Conservation (phyloP, 2,113 vertebrate genomes). For the Antechinus flavipes region DNA sequence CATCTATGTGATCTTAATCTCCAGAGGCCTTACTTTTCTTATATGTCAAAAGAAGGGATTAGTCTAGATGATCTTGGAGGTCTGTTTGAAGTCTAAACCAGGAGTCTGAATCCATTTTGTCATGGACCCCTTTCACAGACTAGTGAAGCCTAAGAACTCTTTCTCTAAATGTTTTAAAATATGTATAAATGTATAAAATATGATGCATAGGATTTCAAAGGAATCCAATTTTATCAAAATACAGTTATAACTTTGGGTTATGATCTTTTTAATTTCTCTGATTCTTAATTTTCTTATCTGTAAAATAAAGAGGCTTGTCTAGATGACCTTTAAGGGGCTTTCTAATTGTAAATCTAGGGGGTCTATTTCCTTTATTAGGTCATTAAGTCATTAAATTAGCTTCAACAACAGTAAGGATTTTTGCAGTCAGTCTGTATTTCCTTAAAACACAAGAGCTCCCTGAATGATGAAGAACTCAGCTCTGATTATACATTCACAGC, state of each 20-base stretch:
- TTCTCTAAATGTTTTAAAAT: not conserved
- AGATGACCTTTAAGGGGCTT: not conserved
- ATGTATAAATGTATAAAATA: not conserved
- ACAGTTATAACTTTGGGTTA: not conserved
- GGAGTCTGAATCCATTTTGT: not conserved
- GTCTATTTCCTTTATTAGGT: not conserved
- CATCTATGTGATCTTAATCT: not conserved
- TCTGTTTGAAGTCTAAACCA: not conserved
- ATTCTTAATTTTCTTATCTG: not conserved
- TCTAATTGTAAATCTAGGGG: not conserved
- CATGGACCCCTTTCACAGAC: not conserved
- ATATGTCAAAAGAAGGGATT: not conserved
- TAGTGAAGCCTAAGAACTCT: not conserved
- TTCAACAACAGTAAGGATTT: not conserved
- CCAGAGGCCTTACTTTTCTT: not conserved
- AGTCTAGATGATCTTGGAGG: not conserved
- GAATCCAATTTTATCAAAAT: not conserved
- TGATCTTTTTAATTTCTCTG: not conserved
- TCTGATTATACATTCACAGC: slow-evolving; percentile 23
- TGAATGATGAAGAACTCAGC: slow-evolving; percentile 51
- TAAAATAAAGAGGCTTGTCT: not conserved
- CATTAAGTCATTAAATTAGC: slow-evolving; percentile 24
- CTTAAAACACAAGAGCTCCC: slow-evolving; percentile 37
- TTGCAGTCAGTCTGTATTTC: slow-evolving; percentile 21
- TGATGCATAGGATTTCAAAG: not conserved